Evolutionary conservation across 2,797 vertebrate genomes (phyloP).

Genomic region (Oreortyx pictus): DNA sequence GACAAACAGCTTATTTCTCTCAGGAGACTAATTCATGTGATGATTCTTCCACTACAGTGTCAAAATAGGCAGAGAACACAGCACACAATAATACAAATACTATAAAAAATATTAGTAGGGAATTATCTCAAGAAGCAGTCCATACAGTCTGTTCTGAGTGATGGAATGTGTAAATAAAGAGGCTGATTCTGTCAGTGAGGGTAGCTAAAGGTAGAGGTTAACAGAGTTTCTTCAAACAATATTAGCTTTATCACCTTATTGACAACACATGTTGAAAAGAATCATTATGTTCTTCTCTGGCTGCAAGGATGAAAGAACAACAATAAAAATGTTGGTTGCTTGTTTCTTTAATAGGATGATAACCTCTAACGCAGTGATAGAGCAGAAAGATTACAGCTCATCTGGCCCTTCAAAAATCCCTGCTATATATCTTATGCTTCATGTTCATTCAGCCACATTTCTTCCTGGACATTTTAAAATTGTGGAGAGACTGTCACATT

Average conservation of each 20-base stretch:
- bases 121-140: background rate
- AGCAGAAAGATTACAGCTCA: background rate
- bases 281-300: background rate
- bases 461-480: background rate
- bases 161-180: background rate
- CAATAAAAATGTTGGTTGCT: background rate
- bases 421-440: background rate
- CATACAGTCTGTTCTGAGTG: background rate
- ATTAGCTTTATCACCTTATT: background rate
- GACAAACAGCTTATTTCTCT: conserved; percentile 36
- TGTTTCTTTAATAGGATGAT: background rate
- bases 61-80: background rate
- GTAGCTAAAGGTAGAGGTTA: background rate
- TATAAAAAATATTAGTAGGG: background rate
- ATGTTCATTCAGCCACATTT: background rate
- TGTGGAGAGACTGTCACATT: background rate
- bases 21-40: background rate
- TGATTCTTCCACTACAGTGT: background rate
- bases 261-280: background rate
- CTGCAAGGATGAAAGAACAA: background rate
- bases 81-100: background rate
- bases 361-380: background rate
- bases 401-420: background rate
- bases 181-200: background rate
- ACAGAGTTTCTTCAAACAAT: background rate